Evolutionary conservation across 1,140 invertebrate genomes (phyloP).

Genomic region (Meloidogyne chitwoodi): DNA sequence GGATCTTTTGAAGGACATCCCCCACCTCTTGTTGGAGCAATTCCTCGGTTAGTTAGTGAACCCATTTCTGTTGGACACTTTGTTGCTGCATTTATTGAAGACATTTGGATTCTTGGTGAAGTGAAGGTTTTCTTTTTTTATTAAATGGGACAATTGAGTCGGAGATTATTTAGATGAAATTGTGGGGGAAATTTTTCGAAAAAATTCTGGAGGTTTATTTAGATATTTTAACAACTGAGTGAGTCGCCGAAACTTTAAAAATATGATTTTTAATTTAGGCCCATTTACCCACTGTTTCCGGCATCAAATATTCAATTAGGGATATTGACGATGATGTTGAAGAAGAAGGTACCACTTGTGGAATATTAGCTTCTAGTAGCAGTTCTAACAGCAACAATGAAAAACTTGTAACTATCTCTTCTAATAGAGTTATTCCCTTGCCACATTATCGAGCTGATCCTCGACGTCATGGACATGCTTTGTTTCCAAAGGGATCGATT

Average conservation of each 20-base stretch:
- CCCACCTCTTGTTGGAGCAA: constrained; percentile 80
- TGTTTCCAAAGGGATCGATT: constrained; percentile 83
- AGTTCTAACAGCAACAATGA: not conserved
- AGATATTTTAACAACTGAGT: no score
- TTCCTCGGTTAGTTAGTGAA: constrained; percentile 72
- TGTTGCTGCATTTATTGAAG: constrained; percentile 87
- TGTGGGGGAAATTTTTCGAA: no score
- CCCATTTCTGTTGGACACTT: constrained; percentile 73
- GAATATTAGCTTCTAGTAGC: not conserved
- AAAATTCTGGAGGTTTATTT: no score
- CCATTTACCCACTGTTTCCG: not conserved
- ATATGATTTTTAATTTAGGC: not conserved
- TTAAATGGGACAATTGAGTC: not conserved
- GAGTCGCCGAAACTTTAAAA: no score
- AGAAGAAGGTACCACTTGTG: constrained; percentile 77
- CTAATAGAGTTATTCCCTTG: constrained; percentile 79
- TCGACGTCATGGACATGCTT: constrained; percentile 81
- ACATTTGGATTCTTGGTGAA: constrained; percentile 96
- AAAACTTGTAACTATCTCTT: constrained; percentile 67
- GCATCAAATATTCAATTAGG: constrained; percentile 77
- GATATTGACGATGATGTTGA: constrained; percentile 82
- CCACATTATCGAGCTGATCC: constrained; percentile 93
- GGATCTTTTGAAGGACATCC: constrained; percentile 77
- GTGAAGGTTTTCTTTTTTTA: constrained; percentile 64
- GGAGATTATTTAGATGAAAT: no score